phyloP scores from a whole-genome alignment of 2,888 invertebrate species.

The Melikaiella ostensackeni region DNA sequence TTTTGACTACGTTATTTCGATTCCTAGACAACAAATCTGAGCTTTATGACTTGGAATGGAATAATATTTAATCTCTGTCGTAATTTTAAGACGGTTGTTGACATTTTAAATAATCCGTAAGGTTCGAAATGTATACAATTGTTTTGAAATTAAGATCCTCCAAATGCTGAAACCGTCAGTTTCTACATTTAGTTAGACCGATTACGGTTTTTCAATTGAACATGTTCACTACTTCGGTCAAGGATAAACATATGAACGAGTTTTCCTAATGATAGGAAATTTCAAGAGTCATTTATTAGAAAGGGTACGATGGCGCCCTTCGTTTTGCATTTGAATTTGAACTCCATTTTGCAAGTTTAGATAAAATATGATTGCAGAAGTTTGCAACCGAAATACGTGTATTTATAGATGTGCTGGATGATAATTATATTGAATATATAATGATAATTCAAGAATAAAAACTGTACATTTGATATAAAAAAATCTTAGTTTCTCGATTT shows the following conservation, averaged over 20 bases:
- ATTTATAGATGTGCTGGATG: slow-evolving; percentile 66
- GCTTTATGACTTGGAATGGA: not conserved
- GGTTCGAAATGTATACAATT: not conserved
- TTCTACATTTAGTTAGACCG: not conserved
- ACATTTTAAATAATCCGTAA: not conserved
- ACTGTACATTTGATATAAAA: slow-evolving; percentile 62
- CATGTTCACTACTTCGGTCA: slow-evolving; percentile 1
- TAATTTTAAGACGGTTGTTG: not conserved
- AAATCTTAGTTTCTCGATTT: not conserved
- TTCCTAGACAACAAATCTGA: not conserved
- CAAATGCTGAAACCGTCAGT: slow-evolving; percentile 6
- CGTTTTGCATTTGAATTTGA: not conserved
- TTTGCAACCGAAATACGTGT: slow-evolving; percentile 57
- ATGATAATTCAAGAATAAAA: slow-evolving; percentile 62
- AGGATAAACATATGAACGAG: not conserved
- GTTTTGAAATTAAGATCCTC: not conserved
- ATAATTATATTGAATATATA: slow-evolving; percentile 65
- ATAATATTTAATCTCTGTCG: not conserved
- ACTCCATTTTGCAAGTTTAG: not conserved
- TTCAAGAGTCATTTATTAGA: not conserved
- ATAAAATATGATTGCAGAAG: not conserved
- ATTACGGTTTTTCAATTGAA: slow-evolving; percentile 9
- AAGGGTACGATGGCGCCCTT: not conserved
- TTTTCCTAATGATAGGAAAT: not conserved
- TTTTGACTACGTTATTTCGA: not conserved